Conservation (phyloP, 2,888 invertebrate genomes). For the Mesoligia furuncula region DNA sequence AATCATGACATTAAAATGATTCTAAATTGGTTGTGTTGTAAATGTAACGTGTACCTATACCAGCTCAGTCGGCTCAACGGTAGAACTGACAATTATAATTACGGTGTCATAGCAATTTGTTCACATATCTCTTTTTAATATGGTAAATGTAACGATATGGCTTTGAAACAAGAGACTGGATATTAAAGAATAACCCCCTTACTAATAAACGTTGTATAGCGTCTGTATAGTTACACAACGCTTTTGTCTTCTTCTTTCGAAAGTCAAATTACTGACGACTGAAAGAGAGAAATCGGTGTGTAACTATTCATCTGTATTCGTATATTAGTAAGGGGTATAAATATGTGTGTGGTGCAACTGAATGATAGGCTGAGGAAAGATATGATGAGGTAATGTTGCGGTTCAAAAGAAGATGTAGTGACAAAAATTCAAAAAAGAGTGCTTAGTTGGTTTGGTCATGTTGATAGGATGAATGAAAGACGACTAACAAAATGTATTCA, state of each 20-base stretch:
- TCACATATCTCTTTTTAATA: conserved; percentile 55
- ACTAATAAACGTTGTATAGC: no score
- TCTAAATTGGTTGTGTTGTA: conserved; percentile 60
- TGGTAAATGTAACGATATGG: conserved; percentile 29
- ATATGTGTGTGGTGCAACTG: neutral
- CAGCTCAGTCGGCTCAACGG: conserved; percentile 48
- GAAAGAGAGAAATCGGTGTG: no score
- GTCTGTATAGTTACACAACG: no score
- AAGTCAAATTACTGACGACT: no score
- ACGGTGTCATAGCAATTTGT: conserved; percentile 31
- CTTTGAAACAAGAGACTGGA: conserved; percentile 12
- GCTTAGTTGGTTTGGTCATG: neutral
- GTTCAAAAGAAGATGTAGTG: neutral
- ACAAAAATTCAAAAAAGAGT: neutral
- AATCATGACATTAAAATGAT: conserved; percentile 19
- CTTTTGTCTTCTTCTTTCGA: no score
- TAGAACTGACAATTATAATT: conserved; percentile 33
- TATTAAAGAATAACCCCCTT: neutral
- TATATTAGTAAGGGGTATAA: no score
- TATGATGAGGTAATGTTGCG: neutral
- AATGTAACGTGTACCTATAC: conserved; percentile 21
- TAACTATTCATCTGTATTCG: no score
- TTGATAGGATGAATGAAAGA: neutral
- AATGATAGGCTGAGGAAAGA: neutral
- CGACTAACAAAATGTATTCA: neutral